Evolutionary conservation across 2,888 invertebrate species (phyloP), one percentile per base, ranked within the genome.

Genomic region (Drosophila crucigera): DNA sequence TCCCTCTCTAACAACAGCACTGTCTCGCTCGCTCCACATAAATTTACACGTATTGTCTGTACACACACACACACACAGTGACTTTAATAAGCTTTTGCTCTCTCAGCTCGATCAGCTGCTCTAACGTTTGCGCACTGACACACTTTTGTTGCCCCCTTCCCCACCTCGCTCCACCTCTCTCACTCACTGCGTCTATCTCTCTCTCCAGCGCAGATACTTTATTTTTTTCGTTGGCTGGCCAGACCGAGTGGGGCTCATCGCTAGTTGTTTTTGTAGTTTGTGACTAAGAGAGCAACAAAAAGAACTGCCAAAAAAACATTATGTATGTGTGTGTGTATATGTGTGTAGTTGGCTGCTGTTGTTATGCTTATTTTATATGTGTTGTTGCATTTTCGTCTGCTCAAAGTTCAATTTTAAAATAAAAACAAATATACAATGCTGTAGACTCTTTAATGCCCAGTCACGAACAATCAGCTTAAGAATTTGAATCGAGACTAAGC

Each of bases 91-190:
- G 68, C 43, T 60, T 70, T 62, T 71, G 69, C 39, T n/a, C 66
- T 35, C 63, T 35, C 60, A 64, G 53, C 25, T 47, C 89, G 87
- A 87, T 87, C 87, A 90, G 91, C 91, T 91, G 91, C 86, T 84
- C 78, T 82, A 65, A 79, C 89, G 89, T 83, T 76, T 74, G 91
- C 84, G 89, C 91, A 82, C 80, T 87, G 87, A 87, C 87, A 87
- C 90, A 87, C 91, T 90, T 87, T 82, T 76, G 33, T n/a, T 47
- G 30, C 59, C 33, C 31, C 49, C 30, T 37, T 14, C 22, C 22
- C 47, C 22, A 33, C 25, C 25, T 22, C 54, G 28, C 50, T 30
- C 33, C 54, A 25, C 31, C 14, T 28, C 50, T 25, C 43, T 43
- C 43, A 28, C 59, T 80, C 43, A 73, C 55, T 78, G 53, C 39